phyloP scores from a whole-genome alignment of 2,888 invertebrate genomes.

The Metellina segmentata region DNA sequence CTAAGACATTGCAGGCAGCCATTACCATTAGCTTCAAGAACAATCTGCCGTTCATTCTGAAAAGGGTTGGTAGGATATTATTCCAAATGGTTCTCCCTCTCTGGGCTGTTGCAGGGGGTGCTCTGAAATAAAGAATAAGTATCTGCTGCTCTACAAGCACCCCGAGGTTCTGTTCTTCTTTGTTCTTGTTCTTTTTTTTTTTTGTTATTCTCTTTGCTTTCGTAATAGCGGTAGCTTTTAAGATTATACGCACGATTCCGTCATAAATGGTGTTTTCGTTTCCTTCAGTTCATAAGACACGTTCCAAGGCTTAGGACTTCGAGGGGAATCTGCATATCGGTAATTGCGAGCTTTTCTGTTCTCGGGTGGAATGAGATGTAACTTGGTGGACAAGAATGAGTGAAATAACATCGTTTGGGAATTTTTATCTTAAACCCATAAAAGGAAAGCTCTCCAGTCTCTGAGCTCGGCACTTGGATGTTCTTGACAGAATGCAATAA shows the following conservation, averaged over 20 bases:
- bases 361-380: neutral
- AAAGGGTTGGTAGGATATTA: constrained; percentile 59
- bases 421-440: constrained; percentile 4
- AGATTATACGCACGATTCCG: constrained; percentile 27
- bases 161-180: constrained; percentile 16
- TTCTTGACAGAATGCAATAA: neutral
- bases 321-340: constrained; percentile 10
- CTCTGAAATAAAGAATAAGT: constrained; percentile 68
- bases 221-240: constrained; percentile 5
- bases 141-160: constrained; percentile 24
- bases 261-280: constrained; percentile 28
- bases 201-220: no score
- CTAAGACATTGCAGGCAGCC: constrained; percentile 44
- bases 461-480: neutral
- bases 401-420: neutral
- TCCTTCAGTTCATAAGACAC: constrained; percentile 28
- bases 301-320: constrained; percentile 26
- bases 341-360: constrained; percentile 6
- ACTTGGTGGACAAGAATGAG: neutral
- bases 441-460: neutral
- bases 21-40: constrained; percentile 73
- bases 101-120: neutral
- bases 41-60: constrained; percentile 65
- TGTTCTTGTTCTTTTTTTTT: constrained; percentile 1
- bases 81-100: constrained; percentile 66